phyloP scores from a whole-genome alignment of 2,113 vertebrate species.

The Chloebia gouldiae region DNA sequence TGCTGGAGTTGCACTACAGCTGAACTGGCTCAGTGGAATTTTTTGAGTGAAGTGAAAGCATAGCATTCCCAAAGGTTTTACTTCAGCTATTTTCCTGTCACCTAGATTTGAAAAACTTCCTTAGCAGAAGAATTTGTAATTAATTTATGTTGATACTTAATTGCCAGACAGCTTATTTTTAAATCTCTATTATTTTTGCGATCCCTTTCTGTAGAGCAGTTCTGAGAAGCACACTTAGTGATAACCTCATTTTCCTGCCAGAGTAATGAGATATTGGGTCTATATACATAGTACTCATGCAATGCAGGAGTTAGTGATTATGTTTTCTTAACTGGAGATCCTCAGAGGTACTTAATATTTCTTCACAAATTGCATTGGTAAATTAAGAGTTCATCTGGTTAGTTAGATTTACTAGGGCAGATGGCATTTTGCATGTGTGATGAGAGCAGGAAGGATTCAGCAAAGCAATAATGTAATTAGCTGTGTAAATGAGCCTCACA shows the following conservation, averaged over 20 bases:
- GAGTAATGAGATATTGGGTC: background rate
- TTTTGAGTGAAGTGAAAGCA: background rate
- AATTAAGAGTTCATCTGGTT: conserved; percentile 14
- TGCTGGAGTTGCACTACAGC: background rate
- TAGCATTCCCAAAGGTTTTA: conserved; percentile 1
- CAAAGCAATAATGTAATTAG: conserved; percentile 54
- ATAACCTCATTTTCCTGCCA: background rate
- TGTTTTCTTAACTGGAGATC: background rate
- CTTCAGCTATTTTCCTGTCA: conserved; percentile 16
- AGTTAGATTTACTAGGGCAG: conserved; percentile 33
- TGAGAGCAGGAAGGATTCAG: conserved; percentile 14
- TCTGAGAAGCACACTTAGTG: background rate
- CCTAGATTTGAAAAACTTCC: background rate
- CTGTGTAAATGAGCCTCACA: conserved; percentile 16
- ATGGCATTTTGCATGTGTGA: background rate
- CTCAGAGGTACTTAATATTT: conserved; percentile 32
- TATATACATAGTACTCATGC: background rate
- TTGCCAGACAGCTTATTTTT: background rate
- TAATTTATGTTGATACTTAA: conserved; percentile 12
- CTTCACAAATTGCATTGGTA: background rate
- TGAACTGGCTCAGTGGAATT: background rate
- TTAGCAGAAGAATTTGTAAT: background rate
- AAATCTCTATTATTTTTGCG: conserved; percentile 11
- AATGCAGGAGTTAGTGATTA: background rate
- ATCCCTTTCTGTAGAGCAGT: background rate